Base-by-base conservation (phyloP, 2,888 invertebrate genomes). In the Isotomurus palustris region DNA sequence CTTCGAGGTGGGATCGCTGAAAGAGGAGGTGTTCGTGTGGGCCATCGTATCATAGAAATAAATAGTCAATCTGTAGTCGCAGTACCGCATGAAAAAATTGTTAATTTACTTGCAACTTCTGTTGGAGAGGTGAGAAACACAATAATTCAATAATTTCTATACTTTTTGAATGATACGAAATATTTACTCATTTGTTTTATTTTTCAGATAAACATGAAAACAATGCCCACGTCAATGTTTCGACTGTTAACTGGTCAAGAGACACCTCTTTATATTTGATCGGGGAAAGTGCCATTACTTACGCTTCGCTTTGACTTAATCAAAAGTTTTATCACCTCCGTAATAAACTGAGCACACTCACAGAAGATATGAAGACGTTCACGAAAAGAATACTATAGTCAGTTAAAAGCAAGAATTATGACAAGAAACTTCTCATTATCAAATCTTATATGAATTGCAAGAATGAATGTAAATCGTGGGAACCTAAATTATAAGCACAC, bases 141-240 rank as follows among this genome's bases (percentile, higher is more conserved):
- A 14, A 38, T 36, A 19, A 14, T 22, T 25, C 52, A 27, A 8
- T n/a, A 2, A 29, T 44, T 56, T 41, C 41, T 17, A 44, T 40
- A 10, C 27, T 28, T 40, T 17, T 40, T 40, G 10, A 14, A 40
- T 40, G 6, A 40, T 14, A 40, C 19, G 5, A 51, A 40, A 22
- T 14, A n/a, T 52, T 22, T 10, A 14, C 35, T 38, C 10, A 21
- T 52, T 40, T 19, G 2, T 53, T 64, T 54, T 64, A 57, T 64
- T 65, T 81, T 82, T 29, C 82, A 96, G 95, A 99, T 99, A 73
- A 83, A 96, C 73, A 99, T 99, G 97, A 99, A 99, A 81, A 99
- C 99, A 61, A 99, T 99, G 99, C 99, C 99, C 72, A 99, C 99
- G 70, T 97, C 97, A 69, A 99, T 99, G 94, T 99, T 96, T 82